Evolutionary conservation across 2,797 vertebrate genomes (phyloP).

Genomic region (Acipenser oxyrinchus): DNA sequence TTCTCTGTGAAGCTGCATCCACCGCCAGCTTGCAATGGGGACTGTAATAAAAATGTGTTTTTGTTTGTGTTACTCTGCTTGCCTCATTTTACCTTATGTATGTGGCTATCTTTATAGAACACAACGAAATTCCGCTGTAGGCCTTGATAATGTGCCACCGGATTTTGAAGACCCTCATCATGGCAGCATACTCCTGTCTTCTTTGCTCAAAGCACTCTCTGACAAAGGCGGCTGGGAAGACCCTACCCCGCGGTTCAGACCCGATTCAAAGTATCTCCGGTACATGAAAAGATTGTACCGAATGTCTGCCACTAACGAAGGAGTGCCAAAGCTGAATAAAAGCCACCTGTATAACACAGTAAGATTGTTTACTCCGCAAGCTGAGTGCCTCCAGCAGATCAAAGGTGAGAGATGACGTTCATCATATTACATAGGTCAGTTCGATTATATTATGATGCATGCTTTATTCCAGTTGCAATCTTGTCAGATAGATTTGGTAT

Average conservation of each 20-base stretch:
- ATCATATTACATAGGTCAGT: too few relatives aligned
- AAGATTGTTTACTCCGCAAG: conserved; percentile 74
- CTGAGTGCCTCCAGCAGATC: conserved; percentile 51
- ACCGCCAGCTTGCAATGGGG: conserved; percentile 35
- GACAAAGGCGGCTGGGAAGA: conserved; percentile 50
- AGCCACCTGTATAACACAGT: conserved; percentile 76
- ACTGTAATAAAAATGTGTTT: conserved; percentile 30
- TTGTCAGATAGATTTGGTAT: too few relatives aligned
- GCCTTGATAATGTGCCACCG: conserved; percentile 19
- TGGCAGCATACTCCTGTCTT: conserved; percentile 52
- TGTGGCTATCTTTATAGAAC: conserved; percentile 18
- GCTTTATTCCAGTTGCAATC: too few relatives aligned
- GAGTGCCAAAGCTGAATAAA: conserved; percentile 52
- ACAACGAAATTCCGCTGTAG: conserved; percentile 18
- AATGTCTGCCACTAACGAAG: conserved; percentile 63
- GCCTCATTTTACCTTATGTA: conserved; percentile 31
- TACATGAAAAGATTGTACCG: conserved; percentile 86
- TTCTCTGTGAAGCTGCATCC: conserved; percentile 21
- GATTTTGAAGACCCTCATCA: conserved; percentile 30
- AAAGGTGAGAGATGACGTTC: conserved; percentile 34
- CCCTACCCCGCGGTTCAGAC: conserved; percentile 45
- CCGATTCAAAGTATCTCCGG: conserved; percentile 69
- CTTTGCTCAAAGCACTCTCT: conserved; percentile 70
- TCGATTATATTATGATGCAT: too few relatives aligned
- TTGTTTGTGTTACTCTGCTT: conserved; percentile 22